Evolutionary conservation across 35 echinoderm and acorn worm species (phyloP).

Genomic region (Anneissia japonica): DNA sequence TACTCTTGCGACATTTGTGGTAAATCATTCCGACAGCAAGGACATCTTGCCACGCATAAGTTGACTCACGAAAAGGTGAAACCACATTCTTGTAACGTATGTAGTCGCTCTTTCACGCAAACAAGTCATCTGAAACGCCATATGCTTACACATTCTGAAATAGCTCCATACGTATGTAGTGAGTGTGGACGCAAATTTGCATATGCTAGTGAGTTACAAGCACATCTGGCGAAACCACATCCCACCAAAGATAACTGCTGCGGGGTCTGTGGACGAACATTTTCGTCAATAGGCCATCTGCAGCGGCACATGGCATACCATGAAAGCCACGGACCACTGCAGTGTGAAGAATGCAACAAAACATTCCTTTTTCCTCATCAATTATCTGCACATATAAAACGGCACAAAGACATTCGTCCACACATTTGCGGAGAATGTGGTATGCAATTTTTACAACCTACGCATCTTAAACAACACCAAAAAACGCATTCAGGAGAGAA

Average conservation of each 20-base stretch:
- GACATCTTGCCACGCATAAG: constrained; percentile 57
- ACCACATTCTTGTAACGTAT: constrained; percentile 54
- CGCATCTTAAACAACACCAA: constrained; percentile 52
- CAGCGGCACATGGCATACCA: neutral
- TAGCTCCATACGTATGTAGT: neutral
- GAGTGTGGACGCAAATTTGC: neutral
- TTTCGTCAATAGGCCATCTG: neutral
- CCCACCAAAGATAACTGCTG: neutral
- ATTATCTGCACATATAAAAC: neutral
- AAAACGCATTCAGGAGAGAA: constrained; percentile 17
- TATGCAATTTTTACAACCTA: constrained; percentile 36
- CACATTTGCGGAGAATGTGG: constrained; percentile 45
- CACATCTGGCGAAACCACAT: constrained; percentile 3
- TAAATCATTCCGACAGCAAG: constrained; percentile 51
- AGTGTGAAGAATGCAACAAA: constrained; percentile 21
- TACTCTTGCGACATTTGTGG: constrained; percentile 40
- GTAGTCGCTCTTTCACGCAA: constrained; percentile 37
- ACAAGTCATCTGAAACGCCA: constrained; percentile 43
- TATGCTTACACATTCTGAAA: constrained; percentile 25
- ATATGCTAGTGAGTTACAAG: constrained; percentile 4
- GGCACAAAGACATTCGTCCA: constrained; percentile 17
- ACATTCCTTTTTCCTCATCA: constrained; percentile 17
- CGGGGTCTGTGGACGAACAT: neutral
- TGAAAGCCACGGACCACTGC: neutral
- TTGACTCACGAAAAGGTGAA: constrained; percentile 56